A percentile compares a stretch with the other conserved stretches of the same genome.
These are phyloP conservation scores for Diplolepis rosae DNA, from an alignment of 2,888 invertebrate species.

Conservation along the genomic window DNA sequence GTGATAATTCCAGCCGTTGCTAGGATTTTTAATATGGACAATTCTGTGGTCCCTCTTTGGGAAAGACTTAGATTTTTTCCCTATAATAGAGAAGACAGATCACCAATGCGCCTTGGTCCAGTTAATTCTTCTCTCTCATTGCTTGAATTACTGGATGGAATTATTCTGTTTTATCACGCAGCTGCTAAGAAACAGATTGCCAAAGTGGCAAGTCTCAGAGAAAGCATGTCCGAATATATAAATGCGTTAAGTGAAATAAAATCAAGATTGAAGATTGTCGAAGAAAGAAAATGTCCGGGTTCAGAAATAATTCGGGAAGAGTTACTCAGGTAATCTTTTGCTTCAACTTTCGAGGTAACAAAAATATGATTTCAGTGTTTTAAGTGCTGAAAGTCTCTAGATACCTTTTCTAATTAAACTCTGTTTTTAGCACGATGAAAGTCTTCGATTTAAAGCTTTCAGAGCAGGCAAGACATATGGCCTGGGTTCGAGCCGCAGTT, in stretches of 20 bases:
- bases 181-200: constrained; percentile 81
- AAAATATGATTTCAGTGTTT: too few relatives aligned
- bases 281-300: constrained; percentile 55
- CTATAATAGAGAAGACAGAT: constrained; percentile 57
- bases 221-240: constrained; percentile 80
- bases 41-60: constrained; percentile 53
- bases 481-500: constrained; percentile 81
- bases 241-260: constrained; percentile 79
- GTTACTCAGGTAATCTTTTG: constrained; percentile 61
- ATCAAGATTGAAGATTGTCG: constrained; percentile 71
- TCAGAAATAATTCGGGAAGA: constrained; percentile 75
- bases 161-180: constrained; percentile 81
- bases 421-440: constrained; percentile 73
- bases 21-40: constrained; percentile 71
- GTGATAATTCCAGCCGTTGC: constrained; percentile 77
- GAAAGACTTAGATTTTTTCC: constrained; percentile 62
- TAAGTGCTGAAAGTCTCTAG: too few relatives aligned
- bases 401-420: neutral
- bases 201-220: constrained; percentile 77
- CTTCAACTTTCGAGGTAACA: neutral
- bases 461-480: constrained; percentile 80
- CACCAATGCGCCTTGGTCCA: constrained; percentile 72
- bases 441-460: constrained; percentile 79
- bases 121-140: constrained; percentile 75
- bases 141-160: constrained; percentile 80